phyloP scores from a whole-genome alignment of 1,140 invertebrate genomes.

The Nasonia giraulti region DNA sequence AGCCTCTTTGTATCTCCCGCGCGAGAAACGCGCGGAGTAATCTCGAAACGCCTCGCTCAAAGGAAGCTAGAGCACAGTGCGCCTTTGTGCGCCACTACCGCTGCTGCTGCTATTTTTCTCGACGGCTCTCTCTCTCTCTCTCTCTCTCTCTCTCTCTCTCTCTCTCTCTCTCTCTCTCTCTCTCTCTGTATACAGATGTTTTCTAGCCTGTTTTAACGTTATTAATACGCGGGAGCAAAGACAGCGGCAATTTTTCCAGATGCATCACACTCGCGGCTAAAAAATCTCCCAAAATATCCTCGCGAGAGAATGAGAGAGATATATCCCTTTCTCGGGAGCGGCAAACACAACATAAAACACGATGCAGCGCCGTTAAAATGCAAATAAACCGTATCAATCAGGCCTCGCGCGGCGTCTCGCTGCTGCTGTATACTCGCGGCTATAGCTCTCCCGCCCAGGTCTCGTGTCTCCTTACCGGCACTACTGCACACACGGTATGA shows the following conservation, averaged over 20 bases:
- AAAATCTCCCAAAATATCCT: not conserved
- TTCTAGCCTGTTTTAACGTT: not conserved
- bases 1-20: not conserved
- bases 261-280: not conserved
- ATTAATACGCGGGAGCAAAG: too few relatives aligned
- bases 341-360: constrained; percentile 3
- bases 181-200: not conserved
- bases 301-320: not conserved
- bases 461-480: not conserved
- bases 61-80: not conserved
- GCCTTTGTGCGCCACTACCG: not conserved
- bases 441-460: not conserved
- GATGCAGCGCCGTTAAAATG: constrained; percentile 42
- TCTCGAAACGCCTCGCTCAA: constrained; percentile 33
- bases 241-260: not conserved
- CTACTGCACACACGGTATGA: not conserved
- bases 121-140: not conserved
- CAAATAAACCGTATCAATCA: constrained; percentile 46
- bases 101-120: constrained; percentile 14
- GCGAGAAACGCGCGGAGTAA: constrained; percentile 47
- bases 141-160: not conserved
- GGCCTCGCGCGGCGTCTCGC: not conserved
- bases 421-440: not conserved
- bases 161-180: not conserved
- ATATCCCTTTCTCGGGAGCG: not conserved